These are phyloP conservation scores for Conops quadrifasciatus DNA, from an alignment of 2,888 invertebrate species.

Conservation along the genomic window DNA sequence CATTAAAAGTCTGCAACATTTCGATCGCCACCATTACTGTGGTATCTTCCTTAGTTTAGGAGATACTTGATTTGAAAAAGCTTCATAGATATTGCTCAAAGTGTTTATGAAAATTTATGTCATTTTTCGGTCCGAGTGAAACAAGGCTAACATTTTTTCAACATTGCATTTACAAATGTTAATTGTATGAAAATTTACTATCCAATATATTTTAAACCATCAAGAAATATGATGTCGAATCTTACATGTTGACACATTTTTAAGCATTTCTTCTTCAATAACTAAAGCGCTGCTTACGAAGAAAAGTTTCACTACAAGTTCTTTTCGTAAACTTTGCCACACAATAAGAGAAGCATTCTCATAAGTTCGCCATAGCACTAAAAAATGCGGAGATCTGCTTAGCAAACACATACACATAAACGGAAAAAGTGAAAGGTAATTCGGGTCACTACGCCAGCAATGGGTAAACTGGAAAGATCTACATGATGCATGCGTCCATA, in stretches of 20 bases:
- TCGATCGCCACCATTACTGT: too few species aligned
- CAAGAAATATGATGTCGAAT: too few species aligned
- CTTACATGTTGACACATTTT: neutral
- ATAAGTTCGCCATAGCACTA: neutral
- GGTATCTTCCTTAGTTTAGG: too few species aligned
- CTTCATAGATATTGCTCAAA: too few species aligned
- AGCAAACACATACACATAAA: neutral
- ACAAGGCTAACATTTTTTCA: too few species aligned
- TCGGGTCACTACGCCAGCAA: slow-evolving; percentile 31
- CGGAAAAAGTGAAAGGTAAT: slow-evolving; percentile 33
- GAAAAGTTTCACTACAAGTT: neutral
- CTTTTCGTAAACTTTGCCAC: neutral
- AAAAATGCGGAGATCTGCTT: neutral
- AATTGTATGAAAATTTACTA: too few species aligned
- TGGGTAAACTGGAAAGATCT: slow-evolving; percentile 31
- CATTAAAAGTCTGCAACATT: too few species aligned
- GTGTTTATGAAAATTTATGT: too few species aligned
- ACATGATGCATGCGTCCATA: slow-evolving; percentile 18
- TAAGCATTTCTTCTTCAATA: neutral
- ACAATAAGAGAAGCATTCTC: slow-evolving; percentile 15
- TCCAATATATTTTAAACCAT: too few species aligned
- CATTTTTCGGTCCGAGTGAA: too few species aligned
- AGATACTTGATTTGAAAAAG: too few species aligned
- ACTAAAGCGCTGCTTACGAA: neutral
- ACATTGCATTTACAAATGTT: too few species aligned